These are phyloP conservation scores for Melieria crassipennis DNA, from an alignment of 2,888 invertebrate species.

Conservation along the genomic window DNA sequence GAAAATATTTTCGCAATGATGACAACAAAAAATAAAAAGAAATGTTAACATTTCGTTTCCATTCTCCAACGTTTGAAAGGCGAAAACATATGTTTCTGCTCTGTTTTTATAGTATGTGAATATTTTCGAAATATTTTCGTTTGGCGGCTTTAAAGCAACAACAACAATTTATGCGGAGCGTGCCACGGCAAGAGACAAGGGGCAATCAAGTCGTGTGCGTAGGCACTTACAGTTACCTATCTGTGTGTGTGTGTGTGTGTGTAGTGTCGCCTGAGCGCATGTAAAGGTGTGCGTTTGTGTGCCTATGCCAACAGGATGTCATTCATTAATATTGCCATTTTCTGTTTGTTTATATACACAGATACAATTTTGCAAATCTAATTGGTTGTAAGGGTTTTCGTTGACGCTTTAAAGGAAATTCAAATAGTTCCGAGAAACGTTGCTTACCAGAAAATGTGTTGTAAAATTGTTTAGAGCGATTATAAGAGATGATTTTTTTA, in stretches of 20 bases:
- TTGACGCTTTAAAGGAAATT: too few relatives aligned
- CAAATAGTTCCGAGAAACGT: too few relatives aligned
- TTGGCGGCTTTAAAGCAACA: background rate
- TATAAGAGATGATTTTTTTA: too few relatives aligned
- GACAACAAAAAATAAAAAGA: background rate
- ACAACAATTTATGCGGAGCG: background rate
- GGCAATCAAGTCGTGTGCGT: background rate
- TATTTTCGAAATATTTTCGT: background rate
- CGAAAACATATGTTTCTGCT: background rate
- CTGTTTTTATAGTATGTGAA: background rate
- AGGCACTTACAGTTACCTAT: background rate
- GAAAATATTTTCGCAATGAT: slow-evolving; percentile 8
- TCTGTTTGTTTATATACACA: too few relatives aligned
- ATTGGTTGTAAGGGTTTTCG: too few relatives aligned
- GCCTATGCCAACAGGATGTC: slow-evolving; percentile 10
- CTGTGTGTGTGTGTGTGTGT: background rate
- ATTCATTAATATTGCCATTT: slow-evolving; percentile 6
- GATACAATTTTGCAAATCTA: too few relatives aligned
- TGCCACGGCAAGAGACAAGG: background rate
- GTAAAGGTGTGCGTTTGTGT: background rate
- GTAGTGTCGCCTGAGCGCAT: background rate
- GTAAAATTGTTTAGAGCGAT: too few relatives aligned
- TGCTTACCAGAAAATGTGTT: too few relatives aligned
- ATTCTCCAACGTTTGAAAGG: too few relatives aligned
- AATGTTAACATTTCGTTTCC: too few relatives aligned